Evolutionary conservation across 1,140 invertebrate species (phyloP), one percentile per base, ranked within the genome.

Genomic region (Agraylea sexmaculata): DNA sequence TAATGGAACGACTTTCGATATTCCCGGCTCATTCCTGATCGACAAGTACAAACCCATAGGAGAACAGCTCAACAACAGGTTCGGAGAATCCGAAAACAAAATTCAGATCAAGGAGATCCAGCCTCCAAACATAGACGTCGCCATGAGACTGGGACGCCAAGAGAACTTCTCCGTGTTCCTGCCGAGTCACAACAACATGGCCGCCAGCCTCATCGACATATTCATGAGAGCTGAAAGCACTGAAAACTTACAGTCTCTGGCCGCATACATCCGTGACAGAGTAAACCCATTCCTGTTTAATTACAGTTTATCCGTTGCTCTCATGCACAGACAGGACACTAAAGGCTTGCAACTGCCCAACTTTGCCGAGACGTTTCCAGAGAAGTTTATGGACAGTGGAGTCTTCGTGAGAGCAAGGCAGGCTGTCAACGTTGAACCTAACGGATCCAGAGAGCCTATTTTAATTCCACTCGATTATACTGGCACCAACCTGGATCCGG

Each of bases 91-190:
- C 17, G 60, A 63, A 5, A 58, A 61, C 2, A 25, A 64, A 5
- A 34, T 59, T 12, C 60, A 66, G 25, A 33, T 58, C 42, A 33
- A 31, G 61, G 54, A 71, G 15, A 64, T 75, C 25, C 51, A 51
- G 8, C 46, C 70, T 10, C 73, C 73, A 0, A 62, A 77, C 50
- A 45, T 80, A 6, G 67, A 61, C 4, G 53, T 75, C 12, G 67
- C 74, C 11, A 56, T 77, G 57, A 59, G 68, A 19, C 53, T 80
- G 15, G 66, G 60, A 19, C 68, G 75, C 16, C 63, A 70, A 12
- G 70, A 69, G 6, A 63, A 60, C 11, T 70, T 70, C 42, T 68
- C 67, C 1, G 44, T 68, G 15, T 70, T 70, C 31, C 59, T 59
- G 23, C 52, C 56, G 3, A 44, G 38, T 2, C 67, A 70, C 42